phyloP scores from a whole-genome alignment of 35 echinoderm and acorn worm genomes.

The Apostichopus parvimensis region DNA sequence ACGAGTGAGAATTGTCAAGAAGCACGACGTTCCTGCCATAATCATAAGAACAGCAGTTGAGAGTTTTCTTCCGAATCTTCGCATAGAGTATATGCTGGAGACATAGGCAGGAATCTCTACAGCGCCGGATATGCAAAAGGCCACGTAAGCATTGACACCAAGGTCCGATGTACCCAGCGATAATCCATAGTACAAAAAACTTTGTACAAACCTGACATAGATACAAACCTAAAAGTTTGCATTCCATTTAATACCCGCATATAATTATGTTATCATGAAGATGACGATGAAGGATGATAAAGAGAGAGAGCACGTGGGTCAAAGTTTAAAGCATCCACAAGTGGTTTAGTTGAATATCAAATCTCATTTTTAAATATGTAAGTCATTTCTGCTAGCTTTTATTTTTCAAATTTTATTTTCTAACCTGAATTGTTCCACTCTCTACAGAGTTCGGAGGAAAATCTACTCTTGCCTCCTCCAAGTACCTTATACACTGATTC shows the following conservation, averaged over 20 bases:
- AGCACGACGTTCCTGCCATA: conserved; percentile 4
- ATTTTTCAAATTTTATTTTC: no score
- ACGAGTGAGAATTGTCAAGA: conserved; percentile 32
- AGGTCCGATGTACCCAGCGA: conserved; percentile 54
- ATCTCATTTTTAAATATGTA: no score
- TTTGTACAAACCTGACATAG: conserved; percentile 52
- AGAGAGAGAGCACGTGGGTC: no score
- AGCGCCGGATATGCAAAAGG: conserved; percentile 34
- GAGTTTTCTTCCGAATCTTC: conserved; percentile 31
- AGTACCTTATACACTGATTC: no score
- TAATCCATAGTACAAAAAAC: conserved; percentile 56
- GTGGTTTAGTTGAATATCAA: no score
- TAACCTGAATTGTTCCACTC: no score
- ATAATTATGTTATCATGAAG: no score
- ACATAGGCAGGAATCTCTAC: conserved; percentile 59
- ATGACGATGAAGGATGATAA: no score
- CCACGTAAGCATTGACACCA: conserved; percentile 43
- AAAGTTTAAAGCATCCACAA: no score
- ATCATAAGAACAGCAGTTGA: background rate
- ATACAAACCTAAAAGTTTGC: background rate
- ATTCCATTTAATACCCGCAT: background rate
- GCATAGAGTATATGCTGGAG: conserved; percentile 28
- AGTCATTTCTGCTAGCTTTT: no score
- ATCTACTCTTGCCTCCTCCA: no score
- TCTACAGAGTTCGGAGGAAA: no score